Conservation (phyloP, 2,797 vertebrate species). For the Acropternis orthonyx region DNA sequence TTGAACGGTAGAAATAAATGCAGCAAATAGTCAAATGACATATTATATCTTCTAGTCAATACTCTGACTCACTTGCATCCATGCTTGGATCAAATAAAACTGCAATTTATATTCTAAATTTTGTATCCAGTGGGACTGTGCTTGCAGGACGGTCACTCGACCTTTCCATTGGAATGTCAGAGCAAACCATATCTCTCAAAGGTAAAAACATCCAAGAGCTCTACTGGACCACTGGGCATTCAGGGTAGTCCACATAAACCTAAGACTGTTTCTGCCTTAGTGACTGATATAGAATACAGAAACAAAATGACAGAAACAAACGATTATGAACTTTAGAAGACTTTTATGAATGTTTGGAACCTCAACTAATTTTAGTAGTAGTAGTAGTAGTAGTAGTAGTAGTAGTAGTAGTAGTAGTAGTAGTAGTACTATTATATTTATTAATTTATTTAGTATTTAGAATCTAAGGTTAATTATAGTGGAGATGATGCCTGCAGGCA, state of each 20-base stretch:
- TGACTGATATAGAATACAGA: background rate
- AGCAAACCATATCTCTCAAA: background rate
- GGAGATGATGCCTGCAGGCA: background rate
- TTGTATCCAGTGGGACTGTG: background rate
- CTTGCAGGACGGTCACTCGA: accelerated
- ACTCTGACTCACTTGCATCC: background rate
- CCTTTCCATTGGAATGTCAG: background rate
- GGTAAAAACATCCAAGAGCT: background rate
- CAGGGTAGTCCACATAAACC: background rate
- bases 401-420: no score
- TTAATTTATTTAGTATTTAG: background rate
- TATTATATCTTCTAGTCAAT: background rate
- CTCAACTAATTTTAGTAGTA: background rate
- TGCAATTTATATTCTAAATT: background rate
- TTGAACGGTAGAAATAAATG: constrained; percentile 13
- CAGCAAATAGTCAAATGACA: background rate
- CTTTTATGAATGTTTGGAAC: background rate
- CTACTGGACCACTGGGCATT: background rate
- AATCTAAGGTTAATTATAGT: background rate
- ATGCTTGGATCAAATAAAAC: background rate
- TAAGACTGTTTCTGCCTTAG: background rate
- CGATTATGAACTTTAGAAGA: background rate
- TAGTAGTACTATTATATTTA: no score
- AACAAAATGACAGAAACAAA: background rate
- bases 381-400: no score